phyloP scores from a whole-genome alignment of 2,113 vertebrate genomes.

The Leptosomus discolor region DNA sequence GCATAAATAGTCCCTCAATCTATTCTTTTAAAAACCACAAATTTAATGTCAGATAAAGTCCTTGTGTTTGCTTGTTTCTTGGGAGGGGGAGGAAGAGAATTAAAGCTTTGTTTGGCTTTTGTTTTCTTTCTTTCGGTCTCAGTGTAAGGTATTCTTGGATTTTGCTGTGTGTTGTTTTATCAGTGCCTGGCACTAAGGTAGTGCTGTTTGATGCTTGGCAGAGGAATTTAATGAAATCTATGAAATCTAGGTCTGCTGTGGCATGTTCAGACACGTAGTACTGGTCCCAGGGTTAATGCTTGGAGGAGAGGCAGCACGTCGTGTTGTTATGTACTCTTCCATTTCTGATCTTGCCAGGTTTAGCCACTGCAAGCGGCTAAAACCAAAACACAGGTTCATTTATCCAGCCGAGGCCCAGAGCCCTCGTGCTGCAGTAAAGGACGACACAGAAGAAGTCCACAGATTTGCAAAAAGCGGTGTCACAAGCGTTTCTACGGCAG shows the following conservation, averaged over 20 bases:
- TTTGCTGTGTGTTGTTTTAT: not conserved
- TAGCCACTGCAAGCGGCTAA: not conserved
- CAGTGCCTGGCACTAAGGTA: not conserved
- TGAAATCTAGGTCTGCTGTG: not conserved
- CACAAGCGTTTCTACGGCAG: not conserved
- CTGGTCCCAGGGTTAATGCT: not conserved
- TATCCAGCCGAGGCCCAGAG: not conserved
- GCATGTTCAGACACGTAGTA: not conserved
- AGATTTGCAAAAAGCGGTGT: not conserved
- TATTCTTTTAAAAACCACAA: not conserved
- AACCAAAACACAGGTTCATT: not conserved
- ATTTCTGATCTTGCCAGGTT: not conserved
- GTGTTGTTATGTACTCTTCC: not conserved
- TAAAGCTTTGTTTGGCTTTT: not conserved
- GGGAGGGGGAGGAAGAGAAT: not conserved
- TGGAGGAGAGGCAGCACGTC: not conserved
- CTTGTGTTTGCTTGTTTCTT: not conserved
- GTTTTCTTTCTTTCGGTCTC: not conserved
- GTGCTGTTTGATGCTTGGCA: not conserved
- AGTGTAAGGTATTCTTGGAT: not conserved
- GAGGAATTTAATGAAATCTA: not conserved
- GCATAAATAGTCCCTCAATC: not conserved
- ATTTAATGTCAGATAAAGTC: not conserved
- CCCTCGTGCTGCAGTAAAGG: not conserved
- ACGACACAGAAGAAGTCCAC: not conserved